Percentiles rank a stretch among this genome's conserved stretches.
These are phyloP conservation scores for Chrysodeixis includens DNA, from an alignment of 2,888 invertebrate genomes.

Conservation along the genomic window DNA sequence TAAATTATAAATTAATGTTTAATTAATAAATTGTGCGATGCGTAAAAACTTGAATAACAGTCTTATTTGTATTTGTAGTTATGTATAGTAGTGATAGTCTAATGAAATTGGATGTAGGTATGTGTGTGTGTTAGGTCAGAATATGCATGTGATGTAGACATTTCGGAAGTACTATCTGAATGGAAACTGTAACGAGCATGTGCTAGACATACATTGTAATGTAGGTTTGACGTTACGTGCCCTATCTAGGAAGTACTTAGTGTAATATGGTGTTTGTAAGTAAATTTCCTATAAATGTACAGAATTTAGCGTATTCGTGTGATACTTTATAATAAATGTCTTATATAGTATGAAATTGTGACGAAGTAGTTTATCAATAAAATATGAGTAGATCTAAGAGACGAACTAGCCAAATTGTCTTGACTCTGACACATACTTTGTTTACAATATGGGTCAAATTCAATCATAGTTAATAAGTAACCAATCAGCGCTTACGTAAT, in stretches of 20 bases:
- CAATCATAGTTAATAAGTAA: background rate
- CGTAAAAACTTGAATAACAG: slow-evolving; percentile 68
- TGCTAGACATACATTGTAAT: slow-evolving; percentile 54
- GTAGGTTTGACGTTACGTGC: slow-evolving; percentile 39
- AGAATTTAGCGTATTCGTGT: slow-evolving; percentile 23
- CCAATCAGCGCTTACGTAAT: background rate
- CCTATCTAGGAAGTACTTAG: slow-evolving; percentile 38
- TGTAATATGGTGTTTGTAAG: slow-evolving; percentile 19
- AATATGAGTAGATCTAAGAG: slow-evolving; percentile 14
- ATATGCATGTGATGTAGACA: slow-evolving; percentile 80
- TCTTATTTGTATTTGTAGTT: slow-evolving; percentile 67
- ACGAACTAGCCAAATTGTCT: background rate
- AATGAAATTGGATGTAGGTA: slow-evolving; percentile 71
- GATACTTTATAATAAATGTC: slow-evolving; percentile 3
- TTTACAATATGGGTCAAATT: background rate
- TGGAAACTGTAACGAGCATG: slow-evolving; percentile 68
- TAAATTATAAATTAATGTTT: slow-evolving; percentile 35
- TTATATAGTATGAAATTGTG: slow-evolving; percentile 13
- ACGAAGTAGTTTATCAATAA: slow-evolving; percentile 21
- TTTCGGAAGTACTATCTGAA: slow-evolving; percentile 59
- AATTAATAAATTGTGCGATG: slow-evolving; percentile 61
- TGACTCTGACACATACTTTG: background rate
- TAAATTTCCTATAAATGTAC: slow-evolving; percentile 38
- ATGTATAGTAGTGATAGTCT: slow-evolving; percentile 76
- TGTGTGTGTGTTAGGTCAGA: slow-evolving; percentile 80